Conservation (phyloP, 1,140 invertebrate species). For the Drosophila parabipectinata region DNA sequence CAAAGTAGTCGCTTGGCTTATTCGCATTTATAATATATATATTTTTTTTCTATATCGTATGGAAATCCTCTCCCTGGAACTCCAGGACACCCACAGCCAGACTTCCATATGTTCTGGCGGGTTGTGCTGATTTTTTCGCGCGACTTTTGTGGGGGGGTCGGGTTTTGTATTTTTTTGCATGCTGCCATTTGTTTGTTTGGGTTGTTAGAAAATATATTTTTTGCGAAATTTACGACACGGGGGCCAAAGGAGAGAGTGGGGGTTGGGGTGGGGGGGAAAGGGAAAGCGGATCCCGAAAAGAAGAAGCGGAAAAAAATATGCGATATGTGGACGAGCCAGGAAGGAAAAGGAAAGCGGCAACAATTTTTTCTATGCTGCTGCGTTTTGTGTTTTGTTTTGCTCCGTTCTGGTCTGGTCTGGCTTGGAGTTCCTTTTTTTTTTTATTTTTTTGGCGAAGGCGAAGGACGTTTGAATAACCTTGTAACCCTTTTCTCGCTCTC, state of each 20-base stretch:
- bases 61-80: constrained; percentile 31
- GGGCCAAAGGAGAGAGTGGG: constrained; percentile 20
- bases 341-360: constrained; percentile 82
- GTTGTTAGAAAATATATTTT: constrained; percentile 83
- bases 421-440: constrained; percentile 33
- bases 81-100: constrained; percentile 19
- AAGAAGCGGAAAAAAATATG: constrained; percentile 54
- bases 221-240: constrained; percentile 62
- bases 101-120: constrained; percentile 23
- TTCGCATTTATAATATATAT: constrained; percentile 69
- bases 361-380: constrained; percentile 65
- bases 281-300: constrained; percentile 48
- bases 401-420: constrained; percentile 41
- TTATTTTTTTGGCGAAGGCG: constrained; percentile 69
- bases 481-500: constrained; percentile 73
- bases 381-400: constrained; percentile 78
- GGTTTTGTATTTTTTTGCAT: constrained; percentile 74
- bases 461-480: constrained; percentile 83
- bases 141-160: constrained; percentile 66
- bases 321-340: constrained; percentile 56
- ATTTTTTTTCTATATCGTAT: constrained; percentile 67
- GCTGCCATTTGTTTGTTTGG: constrained; percentile 75
- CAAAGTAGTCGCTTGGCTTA: constrained; percentile 52
- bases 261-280: constrained; percentile 3
- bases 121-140: constrained; percentile 70